Conservation (phyloP, 2,888 invertebrate genomes). For the Tenthredo scrophulariae region DNA sequence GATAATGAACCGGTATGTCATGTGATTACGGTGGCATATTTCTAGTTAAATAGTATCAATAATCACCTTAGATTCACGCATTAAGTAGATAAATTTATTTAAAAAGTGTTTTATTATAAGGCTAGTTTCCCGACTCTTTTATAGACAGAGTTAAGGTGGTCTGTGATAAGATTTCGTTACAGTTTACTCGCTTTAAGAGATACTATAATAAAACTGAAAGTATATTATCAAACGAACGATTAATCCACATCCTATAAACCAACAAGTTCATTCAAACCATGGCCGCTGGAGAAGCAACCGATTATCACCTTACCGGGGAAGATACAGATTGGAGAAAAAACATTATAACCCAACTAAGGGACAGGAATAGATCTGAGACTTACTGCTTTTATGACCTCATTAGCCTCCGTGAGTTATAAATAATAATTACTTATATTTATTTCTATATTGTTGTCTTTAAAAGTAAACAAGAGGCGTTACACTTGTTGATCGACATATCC, state of each 20-base stretch:
- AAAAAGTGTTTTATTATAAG: not conserved
- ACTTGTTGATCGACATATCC: conserved; percentile 50
- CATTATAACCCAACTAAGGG: conserved; percentile 85
- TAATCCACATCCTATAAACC: not conserved
- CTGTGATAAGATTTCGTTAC: not conserved
- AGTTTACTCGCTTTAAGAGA: not conserved
- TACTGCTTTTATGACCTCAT: conserved; percentile 90
- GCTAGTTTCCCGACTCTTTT: not conserved
- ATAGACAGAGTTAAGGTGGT: conserved; percentile 5
- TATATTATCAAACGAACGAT: not conserved
- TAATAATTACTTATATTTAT: conserved; percentile 54
- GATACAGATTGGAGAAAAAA: conserved; percentile 84
- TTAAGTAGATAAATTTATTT: not conserved
- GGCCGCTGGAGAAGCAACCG: conserved; percentile 68
- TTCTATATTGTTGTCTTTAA: conserved; percentile 54
- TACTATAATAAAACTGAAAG: not conserved
- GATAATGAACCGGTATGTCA: conserved; percentile 63
- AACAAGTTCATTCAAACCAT: conserved; percentile 58
- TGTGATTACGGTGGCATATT: conserved; percentile 61
- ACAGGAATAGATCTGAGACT: conserved; percentile 88
- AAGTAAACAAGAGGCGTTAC: not conserved
- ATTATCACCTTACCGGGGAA: conserved; percentile 68
- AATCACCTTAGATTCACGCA: not conserved
- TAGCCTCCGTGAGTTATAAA: conserved; percentile 86
- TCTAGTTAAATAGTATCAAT: not conserved